Base-by-base conservation (phyloP, 2,888 invertebrate genomes). In the Eilema depressum region DNA sequence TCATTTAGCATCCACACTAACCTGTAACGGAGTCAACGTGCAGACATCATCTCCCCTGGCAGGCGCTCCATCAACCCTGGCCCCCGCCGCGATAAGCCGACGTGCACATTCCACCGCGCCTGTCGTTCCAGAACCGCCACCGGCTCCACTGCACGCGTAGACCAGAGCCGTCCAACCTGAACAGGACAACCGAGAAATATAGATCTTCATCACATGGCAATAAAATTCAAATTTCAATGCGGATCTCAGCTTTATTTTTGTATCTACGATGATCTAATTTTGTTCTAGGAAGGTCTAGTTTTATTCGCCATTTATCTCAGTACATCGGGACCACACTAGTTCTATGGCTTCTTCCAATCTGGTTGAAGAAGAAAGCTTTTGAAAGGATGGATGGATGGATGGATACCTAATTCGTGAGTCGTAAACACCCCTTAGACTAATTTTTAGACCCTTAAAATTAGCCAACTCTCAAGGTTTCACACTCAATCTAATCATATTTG, bases 11-110 rank as follows among this genome's bases (percentile, higher is more conserved):
- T 14, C 4, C 23, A 23, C 26, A 33, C 66, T 75, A 76, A 97
- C 97, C 95, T 99, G 99, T 41, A 99, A 89, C 0, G 99, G 99
- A 0, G 98, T 98, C 63, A 98, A 96, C 0, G 98, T 98, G 86
- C 97, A 97, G 81, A 97, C 97, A 81, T 98, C 98, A 85, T 98
- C 98, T 30, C 97, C 97, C 8, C 97, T 88, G 5, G 97, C 96
- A 0, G 98, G 98, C 0, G 98, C 98, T 0, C 98, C 98, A 91
- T 99, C 98, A 0, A 98, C 98, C 66, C 97, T 96, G 0, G 98
- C 98, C 1, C 98, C 98, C 26, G 97, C 96, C 74, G 98, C 98
- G 70, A 99, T 92, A 30, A 98, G 93, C 69, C 98, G 95, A 70
- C 97, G 95, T 66, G 97, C 94, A 12, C 97, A 97, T 82, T 96